A percentile compares a stretch with the other conserved stretches of the same genome.
phyloP scores from a whole-genome alignment of 1,140 invertebrate species.

The Agrilus planipennis region DNA sequence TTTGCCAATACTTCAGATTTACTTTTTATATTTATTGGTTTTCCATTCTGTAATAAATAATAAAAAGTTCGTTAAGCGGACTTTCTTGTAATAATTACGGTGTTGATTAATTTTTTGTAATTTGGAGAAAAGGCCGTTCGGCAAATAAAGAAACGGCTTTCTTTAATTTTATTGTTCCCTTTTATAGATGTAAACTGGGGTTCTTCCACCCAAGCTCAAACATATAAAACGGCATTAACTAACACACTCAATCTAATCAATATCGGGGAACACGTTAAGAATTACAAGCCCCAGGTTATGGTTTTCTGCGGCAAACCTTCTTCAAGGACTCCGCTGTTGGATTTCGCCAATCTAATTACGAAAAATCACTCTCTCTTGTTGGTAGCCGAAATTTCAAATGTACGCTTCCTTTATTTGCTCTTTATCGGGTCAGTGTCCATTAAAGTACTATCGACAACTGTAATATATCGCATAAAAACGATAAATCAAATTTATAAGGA shows the following conservation, averaged over 20 bases:
- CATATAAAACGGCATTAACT: conserved; percentile 80
- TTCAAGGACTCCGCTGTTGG: conserved; percentile 71
- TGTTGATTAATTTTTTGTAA: too few species aligned
- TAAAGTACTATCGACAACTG: too few species aligned
- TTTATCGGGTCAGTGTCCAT: not conserved
- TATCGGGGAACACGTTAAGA: conserved; percentile 91
- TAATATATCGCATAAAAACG: too few species aligned
- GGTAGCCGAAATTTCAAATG: conserved; percentile 75
- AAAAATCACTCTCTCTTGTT: conserved; percentile 87
- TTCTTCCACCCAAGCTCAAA: conserved; percentile 91
- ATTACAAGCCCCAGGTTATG: conserved; percentile 86
- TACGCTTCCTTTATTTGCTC: conserved; percentile 29
- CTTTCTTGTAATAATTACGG: too few species aligned
- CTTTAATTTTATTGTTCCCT: conserved; percentile 8
- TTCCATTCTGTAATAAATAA: too few species aligned
- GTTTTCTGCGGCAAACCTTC: conserved; percentile 75
- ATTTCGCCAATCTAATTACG: conserved; percentile 83
- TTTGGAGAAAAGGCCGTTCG: too few species aligned
- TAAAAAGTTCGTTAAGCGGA: too few species aligned
- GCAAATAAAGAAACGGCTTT: too few species aligned
- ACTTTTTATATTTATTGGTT: too few species aligned
- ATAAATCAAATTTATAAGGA: too few species aligned
- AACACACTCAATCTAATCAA: conserved; percentile 70
- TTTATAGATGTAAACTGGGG: conserved; percentile 92
- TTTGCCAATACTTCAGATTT: too few species aligned